Evolutionary conservation across 2,113 vertebrate species (phyloP), one percentile per base, ranked within the genome.

Genomic region (Sula dactylatra): DNA sequence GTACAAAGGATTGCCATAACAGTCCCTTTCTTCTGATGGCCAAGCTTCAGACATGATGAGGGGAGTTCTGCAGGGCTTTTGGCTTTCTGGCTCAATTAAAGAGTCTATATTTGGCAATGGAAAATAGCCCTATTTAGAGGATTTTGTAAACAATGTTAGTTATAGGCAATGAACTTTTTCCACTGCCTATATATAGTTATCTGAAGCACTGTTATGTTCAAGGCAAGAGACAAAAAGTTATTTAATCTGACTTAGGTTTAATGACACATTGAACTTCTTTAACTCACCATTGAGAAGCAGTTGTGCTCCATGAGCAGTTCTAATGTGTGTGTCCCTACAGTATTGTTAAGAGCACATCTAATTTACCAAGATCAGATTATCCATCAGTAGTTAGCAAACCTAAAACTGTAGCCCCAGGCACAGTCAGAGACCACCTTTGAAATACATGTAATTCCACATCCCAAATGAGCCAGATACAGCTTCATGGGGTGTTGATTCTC

Each of bases 101-200:
- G 29, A 54, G 40, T 54, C 92, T 88, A 65, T 85, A 84, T 92
- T 91, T 89, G 88, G 91, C 59, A 76, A 58, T 77, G 93, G 72
- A 97, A 96, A 94, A 76, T 24, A 72, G 34, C 56, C 83, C 34
- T 84, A 87, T 91, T 93, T 95, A 86, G 88, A 91, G 47, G 16
- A 61, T 94, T 95, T 84, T 95, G 69, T 89, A 92, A 97, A 94
- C 65, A 72, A 27, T 25, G 4, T 78, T 89, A 11, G 22, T 86
- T 93, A 92, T 47, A 82, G 65, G 69, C 79, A 91, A 77, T 67
- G 21, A 10, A 34, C 40, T 82, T 94, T 93, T 82, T 84, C 86
- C 91, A 72, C 56, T 29, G 5, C 40, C 25, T 94, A 84, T 90
- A 93, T 93, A 93, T 88, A 91, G 88, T 56, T 89, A 65, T 86